Evolutionary conservation across 2,888 invertebrate species (phyloP).

Genomic region (Coelinius sp.): DNA sequence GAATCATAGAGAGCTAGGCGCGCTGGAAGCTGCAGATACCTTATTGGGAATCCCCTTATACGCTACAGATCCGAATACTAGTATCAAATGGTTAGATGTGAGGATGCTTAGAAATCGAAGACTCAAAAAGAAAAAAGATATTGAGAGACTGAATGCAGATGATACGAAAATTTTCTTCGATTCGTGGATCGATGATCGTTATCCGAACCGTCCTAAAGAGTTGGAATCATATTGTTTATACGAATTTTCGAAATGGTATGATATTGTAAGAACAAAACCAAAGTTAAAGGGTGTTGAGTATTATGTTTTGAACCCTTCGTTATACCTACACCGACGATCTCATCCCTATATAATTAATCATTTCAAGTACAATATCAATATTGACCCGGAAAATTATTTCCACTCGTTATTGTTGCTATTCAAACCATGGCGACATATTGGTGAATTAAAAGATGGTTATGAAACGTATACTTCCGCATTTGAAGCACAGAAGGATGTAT

Average conservation of each 20-base stretch:
- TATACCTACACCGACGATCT: too few species aligned
- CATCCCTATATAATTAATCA: too few species aligned
- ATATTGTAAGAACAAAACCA: neutral
- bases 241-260: neutral
- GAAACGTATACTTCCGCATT: neutral
- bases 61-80: constrained; percentile 58
- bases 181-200: neutral
- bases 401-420: too few species aligned
- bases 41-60: constrained; percentile 56
- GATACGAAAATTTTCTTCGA: constrained; percentile 22
- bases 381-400: too few species aligned
- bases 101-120: neutral
- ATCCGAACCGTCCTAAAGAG: neutral
- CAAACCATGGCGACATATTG: too few species aligned
- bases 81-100: constrained; percentile 58
- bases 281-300: neutral
- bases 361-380: too few species aligned
- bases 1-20: constrained; percentile 58
- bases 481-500: neutral
- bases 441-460: constrained; percentile 14
- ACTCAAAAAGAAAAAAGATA: neutral
- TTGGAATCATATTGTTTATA: neutral
- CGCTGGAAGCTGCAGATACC: constrained; percentile 59
- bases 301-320: neutral
- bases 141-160: neutral